A percentile compares a stretch with the other conserved stretches of the same genome.
phyloP scores from a whole-genome alignment of 2,888 invertebrate genomes.

The Boloria euphrosyne region DNA sequence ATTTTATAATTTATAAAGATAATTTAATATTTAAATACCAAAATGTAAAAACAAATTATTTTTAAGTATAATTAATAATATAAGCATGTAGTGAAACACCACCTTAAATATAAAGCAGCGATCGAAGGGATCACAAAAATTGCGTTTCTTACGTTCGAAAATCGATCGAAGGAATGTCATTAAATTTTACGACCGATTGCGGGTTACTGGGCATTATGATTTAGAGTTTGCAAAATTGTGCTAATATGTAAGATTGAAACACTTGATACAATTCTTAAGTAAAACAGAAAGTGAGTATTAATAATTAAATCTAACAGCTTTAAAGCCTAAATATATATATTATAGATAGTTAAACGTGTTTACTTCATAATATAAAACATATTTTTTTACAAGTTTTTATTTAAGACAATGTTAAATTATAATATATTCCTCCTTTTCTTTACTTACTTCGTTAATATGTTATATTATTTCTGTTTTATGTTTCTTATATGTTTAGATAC shows the following conservation, averaged over 20 bases:
- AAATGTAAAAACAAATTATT: too few species aligned
- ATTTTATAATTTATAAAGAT: background rate
- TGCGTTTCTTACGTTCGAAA: conserved; percentile 58
- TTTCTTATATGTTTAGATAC: too few species aligned
- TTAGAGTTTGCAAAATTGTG: conserved; percentile 26
- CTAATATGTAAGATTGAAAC: conserved; percentile 12
- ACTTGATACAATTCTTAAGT: background rate
- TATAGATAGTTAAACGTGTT: too few species aligned
- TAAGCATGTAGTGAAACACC: conserved; percentile 41
- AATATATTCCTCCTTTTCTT: too few species aligned
- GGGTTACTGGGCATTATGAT: conserved; percentile 39
- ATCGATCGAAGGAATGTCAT: conserved; percentile 61
- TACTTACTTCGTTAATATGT: too few species aligned
- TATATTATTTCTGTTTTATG: too few species aligned
- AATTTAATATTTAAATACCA: background rate
- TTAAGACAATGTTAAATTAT: too few species aligned
- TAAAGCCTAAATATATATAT: too few species aligned
- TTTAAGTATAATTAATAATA: background rate
- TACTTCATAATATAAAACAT: too few species aligned
- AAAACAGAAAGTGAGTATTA: too few species aligned
- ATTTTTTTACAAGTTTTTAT: too few species aligned
- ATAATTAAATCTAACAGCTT: too few species aligned
- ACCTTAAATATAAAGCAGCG: conserved; percentile 60
- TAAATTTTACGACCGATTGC: conserved; percentile 73
- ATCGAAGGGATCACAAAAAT: conserved; percentile 67